Evolutionary conservation across 2,888 invertebrate species (phyloP).

Genomic region (Dugesia japonica): DNA sequence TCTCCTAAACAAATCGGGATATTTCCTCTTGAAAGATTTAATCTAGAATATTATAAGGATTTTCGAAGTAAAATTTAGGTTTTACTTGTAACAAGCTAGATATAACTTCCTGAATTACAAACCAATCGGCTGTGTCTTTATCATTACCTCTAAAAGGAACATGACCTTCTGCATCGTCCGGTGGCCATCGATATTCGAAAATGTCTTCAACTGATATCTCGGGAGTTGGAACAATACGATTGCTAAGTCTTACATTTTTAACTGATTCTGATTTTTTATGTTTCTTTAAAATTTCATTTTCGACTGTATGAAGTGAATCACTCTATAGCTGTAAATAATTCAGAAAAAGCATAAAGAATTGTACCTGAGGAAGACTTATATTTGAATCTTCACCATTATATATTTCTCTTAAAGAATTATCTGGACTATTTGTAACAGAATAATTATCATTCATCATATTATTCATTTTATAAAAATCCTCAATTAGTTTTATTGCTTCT

Average conservation of each 20-base stretch:
- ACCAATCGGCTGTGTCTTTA: constrained; percentile 26
- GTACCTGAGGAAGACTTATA: background rate
- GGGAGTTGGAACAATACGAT: background rate
- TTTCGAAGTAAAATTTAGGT: too few species aligned
- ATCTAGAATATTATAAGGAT: too few species aligned
- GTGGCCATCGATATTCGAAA: constrained; percentile 32
- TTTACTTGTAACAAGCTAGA: constrained; percentile 22
- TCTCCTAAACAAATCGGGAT: constrained; percentile 27
- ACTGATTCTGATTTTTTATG: background rate
- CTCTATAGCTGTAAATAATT: too few species aligned
- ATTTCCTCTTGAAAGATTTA: constrained; percentile 31
- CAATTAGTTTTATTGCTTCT: too few species aligned
- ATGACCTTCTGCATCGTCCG: constrained; percentile 21
- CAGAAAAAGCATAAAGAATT: too few species aligned
- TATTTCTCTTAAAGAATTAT: background rate
- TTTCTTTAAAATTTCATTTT: background rate
- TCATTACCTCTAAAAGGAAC: background rate
- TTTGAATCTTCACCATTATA: constrained; percentile 5
- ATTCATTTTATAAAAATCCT: too few species aligned
- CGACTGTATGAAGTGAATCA: background rate
- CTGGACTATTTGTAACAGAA: background rate
- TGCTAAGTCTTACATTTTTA: background rate
- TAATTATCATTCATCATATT: background rate
- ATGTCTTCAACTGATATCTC: constrained; percentile 28
- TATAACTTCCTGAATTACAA: constrained; percentile 30